phyloP scores from a whole-genome alignment of 2,888 invertebrate species.

The Lasioglossum leucozonium region DNA sequence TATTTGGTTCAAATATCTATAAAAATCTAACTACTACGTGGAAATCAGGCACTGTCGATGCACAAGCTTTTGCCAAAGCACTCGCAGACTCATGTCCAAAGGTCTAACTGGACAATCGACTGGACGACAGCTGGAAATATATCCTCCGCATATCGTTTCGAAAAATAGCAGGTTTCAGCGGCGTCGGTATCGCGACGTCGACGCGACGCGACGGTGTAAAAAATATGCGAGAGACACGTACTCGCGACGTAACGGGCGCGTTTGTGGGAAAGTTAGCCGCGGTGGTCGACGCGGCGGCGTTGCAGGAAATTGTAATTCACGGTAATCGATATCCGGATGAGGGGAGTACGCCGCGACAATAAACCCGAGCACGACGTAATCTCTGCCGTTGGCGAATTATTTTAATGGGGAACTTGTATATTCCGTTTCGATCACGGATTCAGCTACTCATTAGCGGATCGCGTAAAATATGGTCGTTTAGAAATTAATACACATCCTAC shows the following conservation, averaged over 20 bases:
- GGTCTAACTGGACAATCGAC: neutral
- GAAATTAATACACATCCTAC: neutral
- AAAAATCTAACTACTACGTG: too few species aligned
- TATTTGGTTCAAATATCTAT: too few species aligned
- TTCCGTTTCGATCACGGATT: slow-evolving; percentile 32
- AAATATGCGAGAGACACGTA: neutral
- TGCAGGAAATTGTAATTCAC: slow-evolving; percentile 71
- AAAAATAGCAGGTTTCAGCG: neutral
- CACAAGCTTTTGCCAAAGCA: too few species aligned
- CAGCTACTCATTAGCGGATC: slow-evolving; percentile 29
- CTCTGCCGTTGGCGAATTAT: slow-evolving; percentile 65
- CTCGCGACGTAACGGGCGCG: slow-evolving; percentile 16
- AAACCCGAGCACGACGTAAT: slow-evolving; percentile 58
- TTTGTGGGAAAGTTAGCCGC: slow-evolving; percentile 57
- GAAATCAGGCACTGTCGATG: neutral
- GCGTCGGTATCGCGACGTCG: neutral
- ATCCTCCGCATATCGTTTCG: neutral
- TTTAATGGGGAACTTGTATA: slow-evolving; percentile 39
- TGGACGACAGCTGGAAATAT: neutral
- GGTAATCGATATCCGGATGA: slow-evolving; percentile 69
- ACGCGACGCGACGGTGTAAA: neutral
- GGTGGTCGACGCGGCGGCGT: slow-evolving; percentile 30
- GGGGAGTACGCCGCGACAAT: slow-evolving; percentile 58
- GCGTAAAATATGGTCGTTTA: neutral
- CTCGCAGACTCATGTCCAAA: neutral